These are phyloP conservation scores for Littorina saxatilis DNA, from an alignment of 1,140 invertebrate genomes.

Conservation along the genomic window DNA sequence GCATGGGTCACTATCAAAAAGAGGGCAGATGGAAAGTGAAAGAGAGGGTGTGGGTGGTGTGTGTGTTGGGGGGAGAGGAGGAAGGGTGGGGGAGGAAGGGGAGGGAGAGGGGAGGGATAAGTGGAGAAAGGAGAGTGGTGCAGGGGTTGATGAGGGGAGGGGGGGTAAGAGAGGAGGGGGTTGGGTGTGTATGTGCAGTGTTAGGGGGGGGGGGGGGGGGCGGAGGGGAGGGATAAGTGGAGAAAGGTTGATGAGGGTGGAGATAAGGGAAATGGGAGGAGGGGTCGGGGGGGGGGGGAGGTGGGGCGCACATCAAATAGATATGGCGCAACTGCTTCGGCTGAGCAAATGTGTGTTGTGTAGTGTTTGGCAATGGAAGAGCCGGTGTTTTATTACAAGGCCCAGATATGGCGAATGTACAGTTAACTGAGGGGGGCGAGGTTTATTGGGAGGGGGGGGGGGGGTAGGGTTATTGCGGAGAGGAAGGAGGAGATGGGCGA, in stretches of 20 bases:
- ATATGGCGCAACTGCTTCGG: neutral
- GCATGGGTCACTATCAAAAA: neutral
- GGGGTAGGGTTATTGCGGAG: neutral
- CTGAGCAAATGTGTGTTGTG: neutral
- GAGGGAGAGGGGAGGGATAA: no score
- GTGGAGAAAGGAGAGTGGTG: no score
- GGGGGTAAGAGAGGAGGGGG: neutral
- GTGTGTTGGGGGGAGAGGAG: neutral
- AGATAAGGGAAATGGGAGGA: neutral
- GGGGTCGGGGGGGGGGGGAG: neutral
- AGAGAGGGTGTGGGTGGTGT: neutral
- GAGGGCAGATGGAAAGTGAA: neutral
- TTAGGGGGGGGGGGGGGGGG: neutral
- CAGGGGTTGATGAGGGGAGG: neutral
- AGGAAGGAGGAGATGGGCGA: neutral
- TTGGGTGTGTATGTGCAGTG: no score
- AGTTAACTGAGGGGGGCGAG: no score
- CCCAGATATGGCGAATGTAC: neutral
- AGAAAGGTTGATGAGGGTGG: no score
- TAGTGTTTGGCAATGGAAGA: neutral
- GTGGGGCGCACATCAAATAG: neutral
- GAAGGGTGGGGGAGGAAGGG: neutral
- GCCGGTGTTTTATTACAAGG: neutral
- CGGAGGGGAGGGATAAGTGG: neutral
- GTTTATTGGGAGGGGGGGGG: neutral